Conservation (phyloP, 2,888 invertebrate species). For the Trissolcus japonicus region DNA sequence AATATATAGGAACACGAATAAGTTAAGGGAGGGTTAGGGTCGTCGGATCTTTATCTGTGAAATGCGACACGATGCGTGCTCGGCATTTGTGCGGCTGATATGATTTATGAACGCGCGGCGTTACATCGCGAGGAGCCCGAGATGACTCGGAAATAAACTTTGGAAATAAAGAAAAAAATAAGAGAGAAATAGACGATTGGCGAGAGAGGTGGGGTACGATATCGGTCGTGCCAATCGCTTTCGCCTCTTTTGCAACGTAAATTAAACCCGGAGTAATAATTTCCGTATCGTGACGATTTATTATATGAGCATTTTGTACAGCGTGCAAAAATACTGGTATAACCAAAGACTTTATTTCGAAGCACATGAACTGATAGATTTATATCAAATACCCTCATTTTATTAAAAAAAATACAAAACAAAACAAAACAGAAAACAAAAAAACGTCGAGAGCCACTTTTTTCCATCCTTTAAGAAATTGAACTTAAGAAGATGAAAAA, state of each 20-base stretch:
- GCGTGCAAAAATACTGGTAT: conserved; percentile 54
- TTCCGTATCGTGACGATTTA: conserved; percentile 58
- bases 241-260: conserved; percentile 60
- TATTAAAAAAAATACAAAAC: conserved; percentile 3
- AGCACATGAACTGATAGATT: conserved; percentile 57
- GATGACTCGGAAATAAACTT: conserved; percentile 55
- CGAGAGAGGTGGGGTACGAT: conserved; percentile 36
- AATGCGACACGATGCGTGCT: conserved; percentile 65
- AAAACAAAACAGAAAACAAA: too few species aligned
- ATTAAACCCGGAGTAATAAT: conserved; percentile 58
- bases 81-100: conserved; percentile 55
- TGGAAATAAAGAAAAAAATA: conserved; percentile 55
- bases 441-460: conserved; percentile 39
- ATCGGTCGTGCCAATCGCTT: conserved; percentile 59
- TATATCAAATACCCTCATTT: conserved; percentile 52
- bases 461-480: too few species aligned
- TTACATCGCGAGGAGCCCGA: conserved; percentile 46
- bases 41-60: conserved; percentile 64
- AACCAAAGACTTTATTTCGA: conserved; percentile 58
- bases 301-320: conserved; percentile 56
- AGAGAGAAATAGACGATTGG: conserved; percentile 55
- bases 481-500: too few species aligned
- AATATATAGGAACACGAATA: conserved; percentile 42
- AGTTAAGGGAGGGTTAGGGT: conserved; percentile 31
- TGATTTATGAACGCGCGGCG: conserved; percentile 55